Conservation (phyloP, 1,140 invertebrate genomes). For the Euwallacea fornicatus region DNA sequence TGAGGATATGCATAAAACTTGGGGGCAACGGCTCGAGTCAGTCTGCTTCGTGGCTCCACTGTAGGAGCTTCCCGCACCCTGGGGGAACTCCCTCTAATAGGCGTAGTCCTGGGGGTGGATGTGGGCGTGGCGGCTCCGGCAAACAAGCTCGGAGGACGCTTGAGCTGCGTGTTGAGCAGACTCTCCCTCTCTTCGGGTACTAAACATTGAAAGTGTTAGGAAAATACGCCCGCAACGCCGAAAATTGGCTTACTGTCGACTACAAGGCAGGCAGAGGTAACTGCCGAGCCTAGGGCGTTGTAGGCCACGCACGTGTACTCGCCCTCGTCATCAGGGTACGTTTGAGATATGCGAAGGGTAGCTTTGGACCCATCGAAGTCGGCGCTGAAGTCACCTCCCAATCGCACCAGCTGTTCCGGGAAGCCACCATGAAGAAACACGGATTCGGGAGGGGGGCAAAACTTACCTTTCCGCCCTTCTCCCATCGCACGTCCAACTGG, state of each 20-base stretch:
- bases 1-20: conserved; percentile 88
- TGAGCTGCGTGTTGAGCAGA: conserved; percentile 66
- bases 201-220: conserved; percentile 49
- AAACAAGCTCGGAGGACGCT: conserved; percentile 64
- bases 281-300: conserved; percentile 77
- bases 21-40: conserved; percentile 58
- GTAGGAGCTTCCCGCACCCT: conserved; percentile 24
- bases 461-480: conserved; percentile 74
- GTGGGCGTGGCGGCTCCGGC: conserved; percentile 71
- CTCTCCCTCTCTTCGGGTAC: conserved; percentile 81
- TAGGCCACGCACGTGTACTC: conserved; percentile 82
- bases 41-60: conserved; percentile 17
- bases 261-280: conserved; percentile 76
- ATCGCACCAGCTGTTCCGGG: conserved; percentile 60
- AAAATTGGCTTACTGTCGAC: conserved; percentile 69
- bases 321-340: conserved; percentile 87
- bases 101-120: conserved; percentile 64
- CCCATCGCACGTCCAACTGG: conserved; percentile 73
- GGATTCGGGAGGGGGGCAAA: not conserved
- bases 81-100: conserved; percentile 69
- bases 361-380: conserved; percentile 70
- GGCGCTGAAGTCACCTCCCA: conserved; percentile 69
- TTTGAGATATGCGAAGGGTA: conserved; percentile 70
- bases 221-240: not conserved
- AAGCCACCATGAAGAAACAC: not conserved